These are phyloP conservation scores for Taxidea taxus DNA, from an alignment of 2,113 vertebrate species.

Conservation along the genomic window DNA sequence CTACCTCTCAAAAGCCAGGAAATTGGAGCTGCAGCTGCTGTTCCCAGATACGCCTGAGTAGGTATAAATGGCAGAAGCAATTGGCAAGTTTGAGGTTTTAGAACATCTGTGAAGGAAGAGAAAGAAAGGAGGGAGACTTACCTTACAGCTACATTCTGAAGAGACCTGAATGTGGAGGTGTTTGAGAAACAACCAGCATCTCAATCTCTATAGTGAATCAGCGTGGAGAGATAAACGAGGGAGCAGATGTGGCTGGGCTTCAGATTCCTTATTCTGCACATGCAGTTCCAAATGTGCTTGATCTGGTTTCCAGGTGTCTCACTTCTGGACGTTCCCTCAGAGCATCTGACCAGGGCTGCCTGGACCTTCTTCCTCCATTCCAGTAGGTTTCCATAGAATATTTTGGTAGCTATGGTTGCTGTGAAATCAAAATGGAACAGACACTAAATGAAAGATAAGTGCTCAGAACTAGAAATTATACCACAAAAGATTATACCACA, in stretches of 20 bases:
- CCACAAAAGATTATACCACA: neutral
- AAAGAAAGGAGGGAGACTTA: constrained; percentile 52
- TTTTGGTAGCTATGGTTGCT: neutral
- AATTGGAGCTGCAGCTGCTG: constrained; percentile 32
- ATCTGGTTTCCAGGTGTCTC: neutral
- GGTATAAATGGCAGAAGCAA: constrained; percentile 40
- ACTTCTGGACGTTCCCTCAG: constrained; percentile 54
- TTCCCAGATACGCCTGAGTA: neutral
- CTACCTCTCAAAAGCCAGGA: constrained; percentile 15
- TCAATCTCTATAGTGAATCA: neutral
- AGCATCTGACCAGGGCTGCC: constrained; percentile 50
- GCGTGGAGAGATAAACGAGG: neutral
- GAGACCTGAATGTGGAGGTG: neutral
- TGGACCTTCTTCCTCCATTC: neutral
- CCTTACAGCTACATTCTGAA: constrained; percentile 45
- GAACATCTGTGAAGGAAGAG: constrained; percentile 51
- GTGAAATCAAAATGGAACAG: neutral
- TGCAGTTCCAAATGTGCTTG: constrained; percentile 47
- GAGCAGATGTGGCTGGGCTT: constrained; percentile 50
- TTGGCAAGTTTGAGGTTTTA: constrained; percentile 50
- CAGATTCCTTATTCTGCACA: constrained; percentile 42
- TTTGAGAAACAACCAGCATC: constrained; percentile 54
- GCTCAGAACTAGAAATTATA: neutral
- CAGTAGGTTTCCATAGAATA: neutral
- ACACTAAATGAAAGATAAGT: neutral